Percentiles rank a stretch among this genome's conserved stretches.
phyloP scores from a whole-genome alignment of 1,140 invertebrate species.

The Melipona quadrifasciata region DNA sequence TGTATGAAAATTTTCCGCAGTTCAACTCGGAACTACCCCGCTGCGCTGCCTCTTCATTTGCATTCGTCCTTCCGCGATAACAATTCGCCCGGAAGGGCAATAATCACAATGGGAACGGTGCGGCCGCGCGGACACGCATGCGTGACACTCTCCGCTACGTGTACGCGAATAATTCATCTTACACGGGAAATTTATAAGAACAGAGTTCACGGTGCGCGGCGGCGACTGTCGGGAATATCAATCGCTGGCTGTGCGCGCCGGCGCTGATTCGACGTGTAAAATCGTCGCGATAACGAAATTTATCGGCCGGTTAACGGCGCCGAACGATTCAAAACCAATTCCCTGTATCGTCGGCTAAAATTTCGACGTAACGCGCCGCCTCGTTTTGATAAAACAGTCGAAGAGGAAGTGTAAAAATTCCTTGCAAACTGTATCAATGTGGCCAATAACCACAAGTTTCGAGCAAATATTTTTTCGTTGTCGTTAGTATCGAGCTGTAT shows the following conservation, averaged over 20 bases:
- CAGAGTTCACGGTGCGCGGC: conserved; percentile 35
- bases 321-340: neutral
- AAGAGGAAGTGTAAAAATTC: neutral
- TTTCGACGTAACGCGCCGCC: neutral
- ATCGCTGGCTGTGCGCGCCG: conserved; percentile 25
- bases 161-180: conserved; percentile 16
- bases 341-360: neutral
- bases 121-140: conserved; percentile 20
- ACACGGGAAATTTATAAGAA: conserved; percentile 37
- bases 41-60: conserved; percentile 50
- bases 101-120: conserved; percentile 28
- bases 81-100: conserved; percentile 50
- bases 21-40: conserved; percentile 2
- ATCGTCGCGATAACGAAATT: conserved; percentile 40
- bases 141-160: neutral
- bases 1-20: conserved; percentile 46
- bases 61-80: conserved; percentile 57
- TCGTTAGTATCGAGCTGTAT: too few relatives aligned
- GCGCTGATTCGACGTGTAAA: neutral
- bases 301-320: neutral
- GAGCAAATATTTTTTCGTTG: too few relatives aligned
- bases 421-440: too few relatives aligned
- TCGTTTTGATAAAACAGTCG: neutral
- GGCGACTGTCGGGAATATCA: conserved; percentile 55
- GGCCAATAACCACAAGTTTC: too few relatives aligned